phyloP scores from a whole-genome alignment of 2,797 vertebrate species.

The Odontamblyopus rebecca region DNA sequence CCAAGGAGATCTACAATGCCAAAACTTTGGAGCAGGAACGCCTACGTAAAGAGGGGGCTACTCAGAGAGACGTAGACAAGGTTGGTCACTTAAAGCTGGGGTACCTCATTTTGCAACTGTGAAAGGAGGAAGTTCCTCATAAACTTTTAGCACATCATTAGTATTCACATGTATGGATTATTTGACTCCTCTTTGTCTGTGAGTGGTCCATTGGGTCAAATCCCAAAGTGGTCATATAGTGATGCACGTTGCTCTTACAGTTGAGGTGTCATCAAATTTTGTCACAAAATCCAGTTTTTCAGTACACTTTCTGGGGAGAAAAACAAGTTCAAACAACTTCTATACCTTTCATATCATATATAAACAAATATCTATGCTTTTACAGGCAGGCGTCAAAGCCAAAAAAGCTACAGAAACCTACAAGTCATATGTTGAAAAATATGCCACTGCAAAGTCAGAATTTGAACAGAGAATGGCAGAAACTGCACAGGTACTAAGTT shows the following conservation, averaged over 20 bases:
- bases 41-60: constrained; percentile 94
- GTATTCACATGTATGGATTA: no score
- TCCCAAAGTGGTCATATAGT: no score
- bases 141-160: no score
- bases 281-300: no score
- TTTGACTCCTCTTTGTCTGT: no score
- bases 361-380: constrained; percentile 42
- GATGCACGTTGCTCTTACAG: no score
- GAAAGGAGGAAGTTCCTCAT: no score
- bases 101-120: no score
- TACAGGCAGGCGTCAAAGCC: constrained; percentile 91
- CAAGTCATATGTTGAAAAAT: constrained; percentile 93
- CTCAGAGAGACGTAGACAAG: constrained; percentile 95
- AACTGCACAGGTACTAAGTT: constrained; percentile 86
- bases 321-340: not conserved
- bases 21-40: constrained; percentile 94
- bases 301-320: no score
- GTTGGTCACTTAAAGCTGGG: constrained; percentile 61
- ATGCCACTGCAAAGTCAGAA: constrained; percentile 89
- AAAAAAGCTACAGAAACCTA: constrained; percentile 97
- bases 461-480: constrained; percentile 98
- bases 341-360: not conserved
- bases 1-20: constrained; percentile 93
- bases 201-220: no score
- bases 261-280: no score